Conservation (phyloP, 2,113 vertebrate species). For the Riparia riparia region DNA sequence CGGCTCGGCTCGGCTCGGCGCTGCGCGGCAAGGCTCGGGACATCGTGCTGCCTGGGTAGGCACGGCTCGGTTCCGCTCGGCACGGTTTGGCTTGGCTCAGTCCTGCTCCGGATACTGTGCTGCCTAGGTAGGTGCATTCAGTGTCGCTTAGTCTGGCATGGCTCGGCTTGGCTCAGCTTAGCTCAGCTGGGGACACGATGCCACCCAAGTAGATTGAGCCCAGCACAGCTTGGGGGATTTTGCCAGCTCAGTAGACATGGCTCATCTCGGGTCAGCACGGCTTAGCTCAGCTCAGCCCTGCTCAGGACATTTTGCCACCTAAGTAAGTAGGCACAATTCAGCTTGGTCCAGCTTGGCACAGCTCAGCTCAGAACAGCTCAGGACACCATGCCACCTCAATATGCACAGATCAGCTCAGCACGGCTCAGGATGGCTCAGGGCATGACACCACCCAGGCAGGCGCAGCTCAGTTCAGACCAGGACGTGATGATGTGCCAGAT, state of each 20-base stretch:
- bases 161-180: neutral
- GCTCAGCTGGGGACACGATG: neutral
- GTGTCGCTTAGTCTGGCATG: neutral
- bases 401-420: neutral
- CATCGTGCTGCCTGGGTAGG: neutral
- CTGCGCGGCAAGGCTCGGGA: neutral
- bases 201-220: neutral
- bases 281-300: neutral
- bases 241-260: neutral
- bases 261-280: neutral
- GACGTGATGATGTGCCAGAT: neutral
- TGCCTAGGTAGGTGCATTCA: neutral
- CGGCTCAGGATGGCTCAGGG: neutral
- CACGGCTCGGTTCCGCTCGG: neutral
- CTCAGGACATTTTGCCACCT: neutral
- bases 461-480: neutral
- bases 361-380: neutral
- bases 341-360: neutral
- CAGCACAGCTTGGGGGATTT: neutral
- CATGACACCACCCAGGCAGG: neutral
- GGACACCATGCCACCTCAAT: neutral
- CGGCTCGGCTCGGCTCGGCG: neutral
- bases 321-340: neutral
- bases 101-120: neutral
- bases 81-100: neutral